These are phyloP conservation scores for Drosophila nigrodunni DNA, from an alignment of 1,140 invertebrate genomes.

Conservation along the genomic window DNA sequence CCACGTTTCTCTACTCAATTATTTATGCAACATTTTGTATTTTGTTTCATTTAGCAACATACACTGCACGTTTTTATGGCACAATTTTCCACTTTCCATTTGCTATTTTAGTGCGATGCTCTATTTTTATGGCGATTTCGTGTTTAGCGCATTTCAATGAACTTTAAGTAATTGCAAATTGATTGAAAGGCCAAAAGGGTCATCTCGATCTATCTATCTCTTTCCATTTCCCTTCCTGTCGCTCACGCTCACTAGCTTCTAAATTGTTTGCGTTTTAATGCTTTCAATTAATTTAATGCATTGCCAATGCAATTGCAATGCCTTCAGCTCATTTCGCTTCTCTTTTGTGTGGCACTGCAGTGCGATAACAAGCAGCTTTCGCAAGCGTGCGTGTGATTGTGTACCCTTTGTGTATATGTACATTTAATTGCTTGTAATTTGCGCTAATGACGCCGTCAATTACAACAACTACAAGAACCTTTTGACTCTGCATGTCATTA, in stretches of 20 bases:
- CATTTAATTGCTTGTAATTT: constrained; percentile 79
- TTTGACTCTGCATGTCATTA: constrained; percentile 58
- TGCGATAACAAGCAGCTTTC: constrained; percentile 47
- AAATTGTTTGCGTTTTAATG: constrained; percentile 74
- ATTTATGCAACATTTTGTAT: constrained; percentile 70
- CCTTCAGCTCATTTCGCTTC: background rate
- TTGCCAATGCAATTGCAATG: constrained; percentile 40
- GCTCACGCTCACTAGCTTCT: constrained; percentile 44
- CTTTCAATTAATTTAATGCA: constrained; percentile 81
- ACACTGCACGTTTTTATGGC: constrained; percentile 66
- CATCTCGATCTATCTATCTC: background rate
- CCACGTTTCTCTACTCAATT: constrained; percentile 58
- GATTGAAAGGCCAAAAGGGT: constrained; percentile 60
- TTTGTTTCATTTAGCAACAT: constrained; percentile 55
- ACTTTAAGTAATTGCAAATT: constrained; percentile 83
- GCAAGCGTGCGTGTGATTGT: constrained; percentile 25
- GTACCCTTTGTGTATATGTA: constrained; percentile 37
- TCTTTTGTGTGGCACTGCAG: background rate
- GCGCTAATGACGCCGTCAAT: constrained; percentile 70
- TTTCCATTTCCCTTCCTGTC: background rate
- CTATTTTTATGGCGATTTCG: constrained; percentile 79
- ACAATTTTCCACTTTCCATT: constrained; percentile 41
- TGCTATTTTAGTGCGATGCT: constrained; percentile 36
- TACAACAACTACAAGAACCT: constrained; percentile 48
- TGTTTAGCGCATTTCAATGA: constrained; percentile 71